phyloP scores from a whole-genome alignment of 2,797 vertebrate genomes.

The Falco biarmicus region DNA sequence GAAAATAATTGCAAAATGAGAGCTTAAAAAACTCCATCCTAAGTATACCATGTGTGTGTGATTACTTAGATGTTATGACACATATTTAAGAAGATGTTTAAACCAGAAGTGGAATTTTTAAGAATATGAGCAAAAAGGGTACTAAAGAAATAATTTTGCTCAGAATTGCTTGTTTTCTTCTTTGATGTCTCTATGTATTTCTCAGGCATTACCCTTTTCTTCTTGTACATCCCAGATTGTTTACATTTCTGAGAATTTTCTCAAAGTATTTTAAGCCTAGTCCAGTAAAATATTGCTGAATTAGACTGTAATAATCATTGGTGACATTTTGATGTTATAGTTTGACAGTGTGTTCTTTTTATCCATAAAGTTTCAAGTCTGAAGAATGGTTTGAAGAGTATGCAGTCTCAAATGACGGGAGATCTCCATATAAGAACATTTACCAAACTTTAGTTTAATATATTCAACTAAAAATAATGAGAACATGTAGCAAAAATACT shows the following conservation, averaged over 20 bases:
- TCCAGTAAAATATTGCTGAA: not conserved
- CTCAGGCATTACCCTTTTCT: not conserved
- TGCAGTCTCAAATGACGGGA: not conserved
- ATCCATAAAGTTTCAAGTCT: not conserved
- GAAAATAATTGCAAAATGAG: not conserved
- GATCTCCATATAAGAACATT: not conserved
- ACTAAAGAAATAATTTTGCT: not conserved
- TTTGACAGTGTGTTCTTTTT: not conserved
- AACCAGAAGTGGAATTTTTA: not conserved
- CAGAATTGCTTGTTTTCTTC: not conserved
- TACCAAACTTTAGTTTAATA: not conserved
- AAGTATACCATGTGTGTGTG: not conserved
- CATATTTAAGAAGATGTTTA: not conserved
- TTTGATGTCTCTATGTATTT: not conserved
- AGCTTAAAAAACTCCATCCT: not conserved
- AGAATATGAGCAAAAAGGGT: not conserved
- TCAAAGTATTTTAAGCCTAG: not conserved
- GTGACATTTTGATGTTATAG: not conserved
- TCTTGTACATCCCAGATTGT: not conserved
- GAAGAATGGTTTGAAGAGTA: not conserved
- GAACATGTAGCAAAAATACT: not conserved
- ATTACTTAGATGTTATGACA: not conserved
- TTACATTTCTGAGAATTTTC: not conserved
- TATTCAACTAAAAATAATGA: not conserved
- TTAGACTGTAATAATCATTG: not conserved